Evolutionary conservation across 2,797 vertebrate species (phyloP), one percentile per base, ranked within the genome.

Genomic region (Fringilla coelebs): DNA sequence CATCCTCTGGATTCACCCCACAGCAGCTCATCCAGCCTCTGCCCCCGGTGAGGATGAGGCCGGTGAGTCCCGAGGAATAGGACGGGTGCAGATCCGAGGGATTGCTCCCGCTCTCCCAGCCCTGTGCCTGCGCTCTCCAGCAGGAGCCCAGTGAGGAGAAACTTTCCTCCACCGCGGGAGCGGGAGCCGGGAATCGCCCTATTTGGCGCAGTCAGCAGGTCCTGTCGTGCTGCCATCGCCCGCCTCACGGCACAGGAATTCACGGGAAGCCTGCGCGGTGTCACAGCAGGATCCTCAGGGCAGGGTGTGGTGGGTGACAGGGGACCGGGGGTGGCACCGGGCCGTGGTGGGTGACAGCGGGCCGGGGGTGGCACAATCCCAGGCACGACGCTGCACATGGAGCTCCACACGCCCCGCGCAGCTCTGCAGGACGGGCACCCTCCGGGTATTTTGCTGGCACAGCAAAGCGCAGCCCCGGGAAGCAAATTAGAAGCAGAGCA

Each of bases 401-500:
- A 54, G 55, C 62, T 26, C 25, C 46, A 1, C 78, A 7, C 9
- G 2, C 58, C 29, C 2, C 26, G 22, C 3, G 48, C 74, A 13
- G 74, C 82, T 40, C 71, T 0, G 3, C 62, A 32, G 85, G 68
- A 68, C 6, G 24, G 6, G 49, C 36, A 6, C 48, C 62, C 49
- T n/a, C 20, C 1, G 66, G 31, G 18, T 48, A 21, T 83, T 92
- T 61, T 16, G 85, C 94, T 97, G 96, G 86, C 90, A 63, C 95
- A 89, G 96, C 97, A 92, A 74, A 96, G 97, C 87, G 91, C 97
- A 97, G 97, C 98, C 98, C 97, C 77, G 17, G 10, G 63, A 49
- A 92, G 65, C 43, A 97, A 98, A 98, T 98, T 98, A 98, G 83
- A 98, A 98, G 98, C 97, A 62, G 94, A 82, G 95, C 96, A 67